These are phyloP conservation scores for Darevskia mixta DNA, from an alignment of 2,797 vertebrate genomes.

Conservation along the genomic window DNA sequence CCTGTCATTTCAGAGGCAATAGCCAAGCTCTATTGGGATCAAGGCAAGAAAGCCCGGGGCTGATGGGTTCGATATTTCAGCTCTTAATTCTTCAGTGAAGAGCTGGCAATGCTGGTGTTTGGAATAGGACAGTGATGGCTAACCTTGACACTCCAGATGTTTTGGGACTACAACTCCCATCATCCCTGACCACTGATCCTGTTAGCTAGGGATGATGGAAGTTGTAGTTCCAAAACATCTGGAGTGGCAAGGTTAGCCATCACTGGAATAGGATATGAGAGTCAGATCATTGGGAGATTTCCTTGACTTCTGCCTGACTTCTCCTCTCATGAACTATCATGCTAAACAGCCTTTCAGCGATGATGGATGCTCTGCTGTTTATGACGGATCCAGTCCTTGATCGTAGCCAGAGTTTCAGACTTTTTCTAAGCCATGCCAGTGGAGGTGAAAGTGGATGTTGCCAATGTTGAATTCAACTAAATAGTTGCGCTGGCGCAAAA, in stretches of 20 bases:
- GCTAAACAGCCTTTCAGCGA: background rate
- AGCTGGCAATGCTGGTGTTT: slow-evolving; percentile 41
- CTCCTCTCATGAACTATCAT: background rate
- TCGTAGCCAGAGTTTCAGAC: background rate
- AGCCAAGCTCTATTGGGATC: slow-evolving; percentile 52
- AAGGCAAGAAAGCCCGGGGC: slow-evolving; percentile 1
- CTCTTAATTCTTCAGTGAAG: slow-evolving; percentile 22
- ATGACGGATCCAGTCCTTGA: background rate
- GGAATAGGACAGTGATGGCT: too few relatives aligned
- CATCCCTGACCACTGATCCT: too few relatives aligned
- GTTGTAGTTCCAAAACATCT: too few relatives aligned
- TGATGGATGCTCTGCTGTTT: background rate
- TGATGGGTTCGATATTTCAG: slow-evolving; percentile 14
- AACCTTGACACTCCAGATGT: too few relatives aligned
- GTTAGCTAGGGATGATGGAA: too few relatives aligned
- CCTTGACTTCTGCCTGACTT: slow-evolving; percentile 23
- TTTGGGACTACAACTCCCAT: too few relatives aligned
- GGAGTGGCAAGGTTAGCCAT: too few relatives aligned
- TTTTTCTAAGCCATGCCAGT: background rate
- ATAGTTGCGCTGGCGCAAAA: too few relatives aligned
- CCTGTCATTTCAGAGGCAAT: slow-evolving; percentile 37
- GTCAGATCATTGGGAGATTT: slow-evolving; percentile 32
- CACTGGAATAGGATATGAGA: too few relatives aligned
- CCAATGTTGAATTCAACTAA: too few relatives aligned
- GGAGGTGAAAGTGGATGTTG: background rate